Evolutionary conservation across 2,888 invertebrate species (phyloP), one percentile per base, ranked within the genome.

Genomic region (Drosophila subsilvestris): DNA sequence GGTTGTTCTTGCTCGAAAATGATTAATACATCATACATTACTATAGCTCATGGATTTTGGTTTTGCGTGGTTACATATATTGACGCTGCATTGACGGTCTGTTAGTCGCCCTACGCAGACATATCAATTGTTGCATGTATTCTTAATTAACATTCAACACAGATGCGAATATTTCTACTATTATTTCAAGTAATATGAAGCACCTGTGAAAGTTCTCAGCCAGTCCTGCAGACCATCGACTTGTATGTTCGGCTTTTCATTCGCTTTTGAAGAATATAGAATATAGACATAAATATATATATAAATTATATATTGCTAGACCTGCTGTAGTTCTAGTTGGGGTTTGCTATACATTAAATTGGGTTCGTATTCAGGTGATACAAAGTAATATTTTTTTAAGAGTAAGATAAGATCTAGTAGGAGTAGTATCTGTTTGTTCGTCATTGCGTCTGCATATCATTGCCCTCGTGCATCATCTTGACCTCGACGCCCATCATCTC

Each of bases 401-500:
- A 29, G 6, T 17, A 22, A 6, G 12, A n/a, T 4, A 44, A 45
- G 8, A 20, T 56, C 56, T 62, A 29, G 3, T 10, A 9, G 9
- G 27, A 25, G 45, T 18, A 25, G 45, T 18, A 12, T 10, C 37
- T 37, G 2, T n/a, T 37, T 37, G 14, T 43, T 18, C 48, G 56
- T 63, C 50, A 63, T 2, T 56, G 43, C 2, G 22, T 5, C 7
- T 66, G n/a, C n/a, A 66, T 12, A 25, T 32, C 14, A 6, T 14
- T 18, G 12, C 49, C 20, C 20, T 55, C 56, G 37, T 67, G 43
- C 48, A 42, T n/a, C 32, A 32, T 66, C 2, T 14, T 54, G 8
- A 83, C 76, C 1, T 74, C 79, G 3, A 69, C 76, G 25, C 56
- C 61, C 10, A 71, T 47, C 50, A 79, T 37, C 37, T 87, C 88